Evolutionary conservation across 2,113 vertebrate species (phyloP).

Genomic region (Nerophis lumbriciformis): DNA sequence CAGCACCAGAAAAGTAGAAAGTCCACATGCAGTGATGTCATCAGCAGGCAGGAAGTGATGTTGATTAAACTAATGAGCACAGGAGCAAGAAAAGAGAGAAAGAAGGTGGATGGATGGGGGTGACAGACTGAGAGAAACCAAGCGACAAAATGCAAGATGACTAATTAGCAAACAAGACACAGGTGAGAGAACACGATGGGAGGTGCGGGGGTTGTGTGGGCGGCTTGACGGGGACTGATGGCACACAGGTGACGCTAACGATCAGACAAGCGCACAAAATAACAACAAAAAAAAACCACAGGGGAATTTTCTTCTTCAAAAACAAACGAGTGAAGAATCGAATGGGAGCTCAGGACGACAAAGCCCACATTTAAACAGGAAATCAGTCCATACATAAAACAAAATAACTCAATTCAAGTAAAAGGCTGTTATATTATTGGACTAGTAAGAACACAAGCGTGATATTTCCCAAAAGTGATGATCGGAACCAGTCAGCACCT

Average conservation of each 20-base stretch:
- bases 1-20: background rate
- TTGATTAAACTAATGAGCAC: slow-evolving; percentile 1
- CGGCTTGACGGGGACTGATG: slow-evolving; percentile 6
- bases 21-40: background rate
- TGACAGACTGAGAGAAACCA: slow-evolving; percentile 6
- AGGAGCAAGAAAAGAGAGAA: background rate
- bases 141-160: slow-evolving; percentile 7
- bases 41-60: background rate
- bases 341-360: too few species aligned
- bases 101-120: background rate
- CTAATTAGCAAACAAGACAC: slow-evolving; percentile 11
- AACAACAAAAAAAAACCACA: background rate
- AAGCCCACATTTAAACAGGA: too few species aligned
- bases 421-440: too few species aligned
- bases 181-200: slow-evolving; percentile 12
- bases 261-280: background rate
- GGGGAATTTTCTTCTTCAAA: background rate
- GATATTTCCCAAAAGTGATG: too few species aligned
- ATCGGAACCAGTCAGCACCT: too few species aligned
- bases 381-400: too few species aligned
- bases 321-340: too few species aligned
- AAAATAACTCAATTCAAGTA: too few species aligned
- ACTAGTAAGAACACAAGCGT: too few species aligned
- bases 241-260: slow-evolving; percentile 9
- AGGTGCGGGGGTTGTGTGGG: background rate